Base-by-base conservation (phyloP, 1,140 invertebrate species). In the Phocides pigmalion region DNA sequence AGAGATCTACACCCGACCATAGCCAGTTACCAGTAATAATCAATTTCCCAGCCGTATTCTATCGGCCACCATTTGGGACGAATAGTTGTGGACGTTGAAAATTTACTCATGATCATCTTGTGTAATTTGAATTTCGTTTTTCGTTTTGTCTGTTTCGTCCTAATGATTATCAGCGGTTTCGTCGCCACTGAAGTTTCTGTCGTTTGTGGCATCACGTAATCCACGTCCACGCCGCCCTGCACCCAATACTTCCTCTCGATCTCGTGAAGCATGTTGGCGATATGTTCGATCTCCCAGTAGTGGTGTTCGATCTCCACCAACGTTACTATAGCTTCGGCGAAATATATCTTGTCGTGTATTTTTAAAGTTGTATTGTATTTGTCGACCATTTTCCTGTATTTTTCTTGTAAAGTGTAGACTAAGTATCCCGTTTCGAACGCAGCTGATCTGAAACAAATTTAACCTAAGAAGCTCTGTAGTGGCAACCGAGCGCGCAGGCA, bases 231-330 rank as follows among this genome's bases (percentile, higher is more conserved):
- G 1, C 39, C 15, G 0, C 9, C 17, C 3, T 41, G 42, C 0
- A 69, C 17, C 1, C 72, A 22, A 37, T 78, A 79, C 46, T 82
- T 82, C 16, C 71, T 76, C 16, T 80, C 76, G 0, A 78, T 65
- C 15, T 76, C 74, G 15, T 74, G 71, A 3, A 73, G n/a, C 74
- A 76, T 76, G 3, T 68, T 66, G 0, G 50, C 11, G 2, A 76
- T 15, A 9, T 76, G 71, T 22, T 65, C 50, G 0, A 76, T 64
- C 0, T 76, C 69, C 79, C 79, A 82, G 44, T 74, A 79, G 4
- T 71, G 66, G 2, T 62, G 61, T 28, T 82, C 79, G 0, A 82
- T 66, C 12, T 82, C 77, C 0, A 71, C 64, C 11, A 82, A 44
- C 19, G 66, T 62, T 0, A 74, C 5, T 0, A 78, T 37, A 0